phyloP scores from a whole-genome alignment of 2,113 vertebrate species.

The Atherinomorus stipes region DNA sequence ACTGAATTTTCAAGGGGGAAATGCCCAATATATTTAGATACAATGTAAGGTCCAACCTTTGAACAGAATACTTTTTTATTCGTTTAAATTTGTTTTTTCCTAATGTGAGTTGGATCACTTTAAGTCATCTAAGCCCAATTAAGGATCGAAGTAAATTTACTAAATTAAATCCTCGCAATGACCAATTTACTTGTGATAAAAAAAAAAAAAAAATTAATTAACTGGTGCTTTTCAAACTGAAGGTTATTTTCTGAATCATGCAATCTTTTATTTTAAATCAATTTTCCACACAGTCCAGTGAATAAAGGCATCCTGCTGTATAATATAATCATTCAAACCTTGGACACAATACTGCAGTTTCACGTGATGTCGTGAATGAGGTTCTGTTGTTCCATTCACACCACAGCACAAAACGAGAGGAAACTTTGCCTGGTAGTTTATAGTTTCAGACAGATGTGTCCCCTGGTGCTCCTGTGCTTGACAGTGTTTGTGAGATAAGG shows the following conservation, averaged over 20 bases:
- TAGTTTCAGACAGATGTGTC: conserved; percentile 45
- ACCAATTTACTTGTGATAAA: too few species aligned
- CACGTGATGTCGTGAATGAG: conserved; percentile 29
- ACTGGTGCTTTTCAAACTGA: too few species aligned
- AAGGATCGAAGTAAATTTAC: too few species aligned
- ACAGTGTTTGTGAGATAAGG: conserved; percentile 29
- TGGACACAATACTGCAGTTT: conserved; percentile 14
- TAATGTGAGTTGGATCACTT: too few species aligned
- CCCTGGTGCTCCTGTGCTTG: conserved; percentile 9
- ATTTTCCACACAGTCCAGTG: not conserved
- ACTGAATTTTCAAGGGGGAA: too few species aligned
- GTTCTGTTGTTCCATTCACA: conserved; percentile 55
- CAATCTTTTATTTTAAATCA: not conserved
- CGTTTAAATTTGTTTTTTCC: too few species aligned
- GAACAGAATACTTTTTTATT: too few species aligned
- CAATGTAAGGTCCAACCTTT: too few species aligned
- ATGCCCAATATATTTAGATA: too few species aligned
- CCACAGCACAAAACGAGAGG: conserved; percentile 23
- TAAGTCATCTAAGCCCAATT: too few species aligned
- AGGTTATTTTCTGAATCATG: not conserved
- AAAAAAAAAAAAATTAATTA: too few species aligned
- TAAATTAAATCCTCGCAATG: too few species aligned
- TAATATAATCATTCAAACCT: conserved; percentile 16
- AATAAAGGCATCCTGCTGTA: conserved; percentile 17
- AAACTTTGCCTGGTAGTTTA: conserved; percentile 47